Conservation (phyloP, 2,113 vertebrate species). For the Arenaria interpres region DNA sequence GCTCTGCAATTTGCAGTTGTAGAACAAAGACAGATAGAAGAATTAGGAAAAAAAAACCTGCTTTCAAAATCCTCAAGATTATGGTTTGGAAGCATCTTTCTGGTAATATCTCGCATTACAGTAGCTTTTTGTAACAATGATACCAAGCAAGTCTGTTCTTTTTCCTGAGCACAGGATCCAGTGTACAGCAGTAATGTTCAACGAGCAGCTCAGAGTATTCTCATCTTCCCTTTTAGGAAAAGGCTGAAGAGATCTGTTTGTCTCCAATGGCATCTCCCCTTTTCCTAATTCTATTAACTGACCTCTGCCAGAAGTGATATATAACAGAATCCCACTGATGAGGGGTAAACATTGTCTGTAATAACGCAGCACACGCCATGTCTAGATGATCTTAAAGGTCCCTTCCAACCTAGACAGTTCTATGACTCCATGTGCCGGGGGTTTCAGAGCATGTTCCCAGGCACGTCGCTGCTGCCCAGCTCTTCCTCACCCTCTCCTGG, state of each 20-base stretch:
- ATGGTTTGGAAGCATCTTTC: not conserved
- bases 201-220: not conserved
- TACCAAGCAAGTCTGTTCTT: not conserved
- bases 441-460: too few species aligned
- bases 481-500: too few species aligned
- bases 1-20: not conserved
- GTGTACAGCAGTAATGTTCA: not conserved
- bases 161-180: not conserved
- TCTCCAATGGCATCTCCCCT: not conserved
- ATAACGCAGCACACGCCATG: not conserved
- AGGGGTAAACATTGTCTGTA: not conserved
- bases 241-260: not conserved
- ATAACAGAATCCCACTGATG: not conserved
- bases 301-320: not conserved
- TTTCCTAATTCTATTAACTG: not conserved
- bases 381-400: too few species aligned
- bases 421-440: too few species aligned
- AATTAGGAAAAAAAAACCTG: not conserved
- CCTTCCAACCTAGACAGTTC: too few species aligned
- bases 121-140: not conserved
- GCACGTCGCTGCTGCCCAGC: too few species aligned
- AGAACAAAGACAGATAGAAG: not conserved
- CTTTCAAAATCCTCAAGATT: not conserved
- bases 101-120: not conserved
- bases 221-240: not conserved